Evolutionary conservation across 1,140 invertebrate genomes (phyloP).

Genomic region (Scaptomyza montana): DNA sequence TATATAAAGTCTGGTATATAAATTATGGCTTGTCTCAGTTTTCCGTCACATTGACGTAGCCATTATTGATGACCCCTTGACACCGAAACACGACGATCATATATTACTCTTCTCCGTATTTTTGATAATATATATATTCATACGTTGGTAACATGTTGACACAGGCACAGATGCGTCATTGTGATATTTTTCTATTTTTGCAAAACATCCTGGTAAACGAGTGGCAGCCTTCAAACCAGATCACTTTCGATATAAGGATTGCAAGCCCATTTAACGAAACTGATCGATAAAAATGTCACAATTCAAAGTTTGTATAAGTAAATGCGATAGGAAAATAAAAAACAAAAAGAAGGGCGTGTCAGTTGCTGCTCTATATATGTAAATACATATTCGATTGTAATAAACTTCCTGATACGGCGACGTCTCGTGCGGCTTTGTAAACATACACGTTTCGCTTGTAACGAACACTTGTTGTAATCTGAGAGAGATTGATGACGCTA

Average conservation of each 20-base stretch:
- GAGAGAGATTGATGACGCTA: slow-evolving; percentile 27
- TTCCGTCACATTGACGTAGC: slow-evolving; percentile 49
- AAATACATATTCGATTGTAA: neutral
- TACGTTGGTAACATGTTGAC: neutral
- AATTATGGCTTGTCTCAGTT: slow-evolving; percentile 40
- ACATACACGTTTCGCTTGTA: slow-evolving; percentile 21
- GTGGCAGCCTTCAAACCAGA: neutral
- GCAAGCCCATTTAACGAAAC: no score
- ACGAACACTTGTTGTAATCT: slow-evolving; percentile 17
- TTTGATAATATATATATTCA: neutral
- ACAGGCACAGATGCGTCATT: slow-evolving; percentile 5
- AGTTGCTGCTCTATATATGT: neutral
- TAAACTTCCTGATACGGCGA: slow-evolving; percentile 13
- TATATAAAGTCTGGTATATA: slow-evolving; percentile 4
- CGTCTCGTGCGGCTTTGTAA: neutral
- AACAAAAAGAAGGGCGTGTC: slow-evolving; percentile 11
- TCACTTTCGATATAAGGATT: neutral
- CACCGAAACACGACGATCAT: slow-evolving; percentile 1
- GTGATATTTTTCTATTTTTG: neutral
- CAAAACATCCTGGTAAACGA: slow-evolving; percentile 2
- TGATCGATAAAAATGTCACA: neutral
- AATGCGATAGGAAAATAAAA: no score
- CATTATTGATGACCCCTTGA: slow-evolving; percentile 40
- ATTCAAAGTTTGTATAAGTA: neutral
- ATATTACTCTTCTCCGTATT: slow-evolving; percentile 21